Evolutionary conservation across 2,113 vertebrate species (phyloP).

Genomic region (Syrrhaptes paradoxus): DNA sequence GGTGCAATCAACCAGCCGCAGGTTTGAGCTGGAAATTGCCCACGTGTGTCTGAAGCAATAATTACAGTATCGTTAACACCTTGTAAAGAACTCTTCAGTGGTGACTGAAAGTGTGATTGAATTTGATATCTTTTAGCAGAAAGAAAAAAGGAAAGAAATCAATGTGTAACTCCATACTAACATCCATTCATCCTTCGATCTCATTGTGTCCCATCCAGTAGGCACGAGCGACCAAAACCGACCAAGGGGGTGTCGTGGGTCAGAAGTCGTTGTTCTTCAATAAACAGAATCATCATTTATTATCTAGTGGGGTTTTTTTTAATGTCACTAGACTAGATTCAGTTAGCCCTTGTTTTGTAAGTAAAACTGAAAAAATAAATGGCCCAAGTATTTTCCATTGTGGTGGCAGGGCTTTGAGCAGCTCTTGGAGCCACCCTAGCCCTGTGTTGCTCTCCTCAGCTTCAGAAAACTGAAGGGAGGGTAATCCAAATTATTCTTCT

Average conservation of each 20-base stretch:
- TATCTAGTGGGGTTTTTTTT: neutral
- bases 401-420: neutral
- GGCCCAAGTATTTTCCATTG: neutral
- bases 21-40: neutral
- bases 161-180: neutral
- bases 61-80: neutral
- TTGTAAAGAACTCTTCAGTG: neutral
- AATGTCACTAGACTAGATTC: neutral
- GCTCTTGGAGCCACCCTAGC: neutral
- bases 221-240: neutral
- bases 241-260: neutral
- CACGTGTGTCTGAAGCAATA: neutral
- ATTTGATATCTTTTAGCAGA: neutral
- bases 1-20: neutral
- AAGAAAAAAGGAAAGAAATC: neutral
- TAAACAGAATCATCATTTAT: neutral
- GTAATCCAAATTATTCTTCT: neutral
- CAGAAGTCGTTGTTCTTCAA: neutral
- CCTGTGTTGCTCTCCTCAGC: neutral
- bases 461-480: neutral
- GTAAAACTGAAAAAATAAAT: neutral
- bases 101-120: neutral
- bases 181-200: neutral
- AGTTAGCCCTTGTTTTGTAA: neutral
- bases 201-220: neutral